These are phyloP conservation scores for Ferrisia virgata DNA, from an alignment of 2,888 invertebrate species.

Conservation along the genomic window DNA sequence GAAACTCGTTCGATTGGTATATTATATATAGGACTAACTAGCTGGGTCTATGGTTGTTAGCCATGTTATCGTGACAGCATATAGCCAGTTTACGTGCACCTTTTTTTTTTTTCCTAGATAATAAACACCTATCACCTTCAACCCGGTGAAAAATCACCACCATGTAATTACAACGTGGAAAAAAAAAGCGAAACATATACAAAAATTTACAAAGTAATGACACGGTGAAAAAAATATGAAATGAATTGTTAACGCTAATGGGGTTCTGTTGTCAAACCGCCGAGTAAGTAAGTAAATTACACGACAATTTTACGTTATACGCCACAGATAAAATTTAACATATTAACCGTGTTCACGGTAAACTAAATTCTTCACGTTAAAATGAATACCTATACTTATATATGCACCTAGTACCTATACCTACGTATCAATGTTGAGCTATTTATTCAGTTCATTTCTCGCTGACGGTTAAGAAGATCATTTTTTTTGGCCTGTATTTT, in stretches of 20 bases:
- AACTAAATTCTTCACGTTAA: neutral
- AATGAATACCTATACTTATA: neutral
- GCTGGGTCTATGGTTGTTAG: no score
- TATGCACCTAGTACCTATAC: no score
- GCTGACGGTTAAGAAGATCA: no score
- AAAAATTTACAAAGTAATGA: slow-evolving; percentile 13
- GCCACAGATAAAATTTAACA: slow-evolving; percentile 11
- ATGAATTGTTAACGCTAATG: slow-evolving; percentile 9
- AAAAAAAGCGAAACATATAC: neutral
- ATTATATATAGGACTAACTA: no score
- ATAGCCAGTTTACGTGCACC: neutral
- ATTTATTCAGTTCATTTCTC: no score
- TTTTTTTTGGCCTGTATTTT: no score
- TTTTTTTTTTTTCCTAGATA: neutral
- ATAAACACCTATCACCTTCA: neutral
- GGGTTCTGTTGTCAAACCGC: slow-evolving; percentile 12
- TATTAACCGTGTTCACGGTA: neutral
- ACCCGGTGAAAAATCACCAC: neutral
- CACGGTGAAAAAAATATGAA: neutral
- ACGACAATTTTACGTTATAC: slow-evolving; percentile 6
- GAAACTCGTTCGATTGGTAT: neutral
- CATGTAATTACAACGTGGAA: neutral
- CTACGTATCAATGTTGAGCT: no score
- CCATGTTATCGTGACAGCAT: neutral
- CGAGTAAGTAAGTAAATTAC: slow-evolving; percentile 19